Percentiles rank a stretch among this genome's conserved stretches.
Conservation (phyloP, 1,140 invertebrate species). For the Chironomus striatipennis region DNA sequence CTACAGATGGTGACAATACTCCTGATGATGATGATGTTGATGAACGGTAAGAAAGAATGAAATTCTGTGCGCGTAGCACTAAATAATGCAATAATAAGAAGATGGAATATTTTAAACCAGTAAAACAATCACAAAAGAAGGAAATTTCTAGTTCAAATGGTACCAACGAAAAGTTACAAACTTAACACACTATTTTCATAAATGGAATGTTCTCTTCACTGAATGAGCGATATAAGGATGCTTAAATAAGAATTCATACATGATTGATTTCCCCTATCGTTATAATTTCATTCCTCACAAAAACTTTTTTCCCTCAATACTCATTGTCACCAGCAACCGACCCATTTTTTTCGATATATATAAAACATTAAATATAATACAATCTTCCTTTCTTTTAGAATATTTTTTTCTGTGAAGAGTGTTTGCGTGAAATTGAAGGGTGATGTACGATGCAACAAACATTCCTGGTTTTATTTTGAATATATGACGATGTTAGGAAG, state of each 20-base stretch:
- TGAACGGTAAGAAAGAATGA: not conserved
- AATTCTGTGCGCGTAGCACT: not conserved
- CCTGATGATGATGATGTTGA: not conserved
- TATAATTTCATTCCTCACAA: not conserved
- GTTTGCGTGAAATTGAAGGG: conserved; percentile 1
- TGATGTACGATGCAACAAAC: conserved; percentile 1
- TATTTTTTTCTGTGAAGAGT: not conserved
- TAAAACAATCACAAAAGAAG: not conserved
- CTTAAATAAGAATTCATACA: conserved; percentile 6
- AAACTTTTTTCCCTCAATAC: not conserved
- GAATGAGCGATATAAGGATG: not conserved
- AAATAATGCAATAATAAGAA: no score
- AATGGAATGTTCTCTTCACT: not conserved
- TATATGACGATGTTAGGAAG: conserved; percentile 12
- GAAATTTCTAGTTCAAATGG: not conserved
- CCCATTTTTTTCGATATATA: not conserved
- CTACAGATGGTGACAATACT: not conserved
- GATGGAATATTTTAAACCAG: not conserved
- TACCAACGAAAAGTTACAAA: not conserved
- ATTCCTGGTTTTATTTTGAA: not conserved
- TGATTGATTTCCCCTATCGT: conserved; percentile 12
- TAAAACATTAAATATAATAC: not conserved
- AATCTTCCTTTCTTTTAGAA: not conserved
- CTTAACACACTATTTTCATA: not conserved
- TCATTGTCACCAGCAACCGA: not conserved